Evolutionary conservation across 1,140 invertebrate species (phyloP), one percentile per base, ranked within the genome.

Genomic region (Solen grandis): DNA sequence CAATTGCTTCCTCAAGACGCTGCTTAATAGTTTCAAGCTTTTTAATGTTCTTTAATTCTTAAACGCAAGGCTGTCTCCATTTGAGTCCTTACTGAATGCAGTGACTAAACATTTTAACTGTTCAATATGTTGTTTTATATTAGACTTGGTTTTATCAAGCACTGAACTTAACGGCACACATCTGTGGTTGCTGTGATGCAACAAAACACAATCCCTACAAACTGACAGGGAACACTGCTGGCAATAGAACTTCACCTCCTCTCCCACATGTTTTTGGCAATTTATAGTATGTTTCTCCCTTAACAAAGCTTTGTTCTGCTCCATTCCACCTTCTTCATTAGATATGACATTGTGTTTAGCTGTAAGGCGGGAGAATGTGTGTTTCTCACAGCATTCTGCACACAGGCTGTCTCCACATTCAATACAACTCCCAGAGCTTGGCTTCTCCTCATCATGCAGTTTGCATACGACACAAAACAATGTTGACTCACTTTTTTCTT

Each of bases 371-470:
- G 75, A 57, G 36, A 68, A 78, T 29, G 65, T 78, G 38, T 78
- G 75, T 46, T 78, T 78, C n/a, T 68, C 52, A 33, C 63, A 57
- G 52, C 75, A 78, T 31, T 66, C 63, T 13, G 68, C 22, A 36
- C 75, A 78, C 52, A 78, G 25, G 1, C 27, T 52, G 33, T 78
- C 63, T 3, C 63, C 75, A 69, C 75, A 78, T 25, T 78, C 75
- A 5, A 68, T 29, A 59, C 75, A 78, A 52, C 60, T 52, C 16
- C 75, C 75, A 33, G 41, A 19, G 27, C 60, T 54, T 16, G 14
- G 33, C 25, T 41, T 55, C 16, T 31, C 54, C 22, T 57, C 22
- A 33, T 69, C 33, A 46, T 78, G 75, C 14, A 78, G 59, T 38
- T 52, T 31, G 60, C 75, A 78, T 8, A 78, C 38, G 22, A 69